phyloP scores from a whole-genome alignment of 2,888 invertebrate genomes.

The Caenorhabditis macrosperma region DNA sequence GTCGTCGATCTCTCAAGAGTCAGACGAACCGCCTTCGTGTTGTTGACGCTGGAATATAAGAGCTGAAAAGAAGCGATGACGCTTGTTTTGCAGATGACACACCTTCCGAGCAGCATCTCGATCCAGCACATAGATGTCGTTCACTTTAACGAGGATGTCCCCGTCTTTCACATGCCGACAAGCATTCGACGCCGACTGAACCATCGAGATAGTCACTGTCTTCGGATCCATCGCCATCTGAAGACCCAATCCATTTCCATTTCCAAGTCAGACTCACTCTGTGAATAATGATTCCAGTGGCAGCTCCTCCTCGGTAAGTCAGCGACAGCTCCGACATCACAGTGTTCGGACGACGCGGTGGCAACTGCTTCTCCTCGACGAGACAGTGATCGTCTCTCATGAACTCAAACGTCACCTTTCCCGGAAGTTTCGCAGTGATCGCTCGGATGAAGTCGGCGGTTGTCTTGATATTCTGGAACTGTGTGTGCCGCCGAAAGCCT shows the following conservation, averaged over 20 bases:
- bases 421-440: slow-evolving; percentile 51
- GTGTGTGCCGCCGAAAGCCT: background rate
- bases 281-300: slow-evolving; percentile 71
- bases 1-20: slow-evolving; percentile 63
- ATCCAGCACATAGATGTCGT: slow-evolving; percentile 62
- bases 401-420: slow-evolving; percentile 64
- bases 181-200: slow-evolving; percentile 66
- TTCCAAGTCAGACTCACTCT: slow-evolving; percentile 25
- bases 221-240: slow-evolving; percentile 59
- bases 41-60: slow-evolving; percentile 66
- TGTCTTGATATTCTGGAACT: slow-evolving; percentile 58
- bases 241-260: background rate
- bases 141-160: slow-evolving; percentile 69
- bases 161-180: slow-evolving; percentile 65
- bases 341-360: slow-evolving; percentile 61
- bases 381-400: slow-evolving; percentile 70
- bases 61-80: slow-evolving; percentile 20
- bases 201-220: slow-evolving; percentile 66
- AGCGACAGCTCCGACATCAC: slow-evolving; percentile 66
- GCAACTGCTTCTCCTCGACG: slow-evolving; percentile 58
- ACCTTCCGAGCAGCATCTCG: slow-evolving; percentile 67
- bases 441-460: slow-evolving; percentile 60
- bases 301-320: slow-evolving; percentile 69
- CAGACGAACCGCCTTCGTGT: slow-evolving; percentile 63
- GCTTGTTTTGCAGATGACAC: too few species aligned